These are phyloP conservation scores for Oreocharis arfaki DNA, from an alignment of 2,113 vertebrate genomes.

Conservation along the genomic window DNA sequence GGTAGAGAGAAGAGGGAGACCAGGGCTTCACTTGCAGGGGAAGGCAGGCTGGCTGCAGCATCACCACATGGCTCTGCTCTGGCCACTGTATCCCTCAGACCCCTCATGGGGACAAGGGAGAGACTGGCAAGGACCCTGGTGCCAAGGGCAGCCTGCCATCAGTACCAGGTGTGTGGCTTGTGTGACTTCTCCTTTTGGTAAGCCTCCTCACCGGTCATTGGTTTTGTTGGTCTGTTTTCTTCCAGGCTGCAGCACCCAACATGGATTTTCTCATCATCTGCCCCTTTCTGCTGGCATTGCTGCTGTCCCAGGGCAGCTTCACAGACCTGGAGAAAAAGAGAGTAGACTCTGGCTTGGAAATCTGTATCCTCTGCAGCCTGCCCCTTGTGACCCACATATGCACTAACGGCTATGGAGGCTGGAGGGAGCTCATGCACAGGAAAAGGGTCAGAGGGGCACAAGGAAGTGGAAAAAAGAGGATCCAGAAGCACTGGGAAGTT, in stretches of 20 bases:
- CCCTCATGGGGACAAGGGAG: not conserved
- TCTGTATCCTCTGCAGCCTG: constrained; percentile 84
- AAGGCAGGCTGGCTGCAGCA: not conserved
- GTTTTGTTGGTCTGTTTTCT: not conserved
- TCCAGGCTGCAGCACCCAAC: constrained; percentile 6
- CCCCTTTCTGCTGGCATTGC: constrained; percentile 69
- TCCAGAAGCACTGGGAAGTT: not conserved
- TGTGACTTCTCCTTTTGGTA: not conserved
- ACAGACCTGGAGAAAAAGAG: constrained; percentile 73
- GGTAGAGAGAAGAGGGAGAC: not conserved
- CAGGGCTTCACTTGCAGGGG: not conserved
- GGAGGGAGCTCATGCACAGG: rapidly evolving
- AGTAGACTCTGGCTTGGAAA: constrained; percentile 86
- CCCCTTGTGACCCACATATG: rapidly evolving
- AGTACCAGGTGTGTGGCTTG: rapidly evolving
- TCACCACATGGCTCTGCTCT: not conserved
- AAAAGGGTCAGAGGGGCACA: not conserved
- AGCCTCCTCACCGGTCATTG: not conserved
- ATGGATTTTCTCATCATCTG: constrained; percentile 78
- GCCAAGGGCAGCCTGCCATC: not conserved
- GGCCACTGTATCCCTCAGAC: not conserved
- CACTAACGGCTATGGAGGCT: not conserved
- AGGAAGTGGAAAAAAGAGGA: not conserved
- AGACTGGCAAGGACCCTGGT: too few relatives aligned
- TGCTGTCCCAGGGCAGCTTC: constrained; percentile 56